Base-by-base conservation (phyloP, 1,140 invertebrate species). In the Drosophila nasuta region DNA sequence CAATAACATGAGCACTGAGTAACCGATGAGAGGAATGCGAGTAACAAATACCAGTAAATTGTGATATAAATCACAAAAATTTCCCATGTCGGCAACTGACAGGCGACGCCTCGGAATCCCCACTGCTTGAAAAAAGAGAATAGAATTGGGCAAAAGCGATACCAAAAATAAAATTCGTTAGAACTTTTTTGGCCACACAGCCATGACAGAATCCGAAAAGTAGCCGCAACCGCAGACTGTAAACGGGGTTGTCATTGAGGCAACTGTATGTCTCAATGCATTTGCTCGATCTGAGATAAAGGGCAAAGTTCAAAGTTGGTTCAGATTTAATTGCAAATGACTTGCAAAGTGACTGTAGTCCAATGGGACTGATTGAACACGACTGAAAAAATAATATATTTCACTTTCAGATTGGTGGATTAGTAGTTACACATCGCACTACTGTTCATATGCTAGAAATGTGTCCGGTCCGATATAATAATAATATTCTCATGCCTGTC, bases 1-100 rank as follows among this genome's bases (percentile, higher is more conserved):
- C 85, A 88, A 89, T 83, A 89, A 80, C 70, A 71, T 52, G 74
- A 79, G 57, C 68, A 35, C 58, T 43, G 41, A 33, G 41, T 17
- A 45, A 48, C 8, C 43, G 3, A 72, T 46, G 60, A 43, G 17
- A 41, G 51, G 49, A 51, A 49, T 48, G 63, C 51, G 67, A 57
- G 56, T 65, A 75, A 81, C 78, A 78, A 86, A 86, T 86, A 83
- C 60, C 59, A 78, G 81, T 81, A 89, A 89, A 88, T 89, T 88
- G 80, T 89, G 85, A 85, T 76, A 88, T 85, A 88, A 88, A 89
- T 88, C 85, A 88, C 74, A 85, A 79, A 80, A 88, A 75, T 79
- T 63, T 59, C 54, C 58, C 62, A 75, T 79, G 67, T 79, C 69
- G 83, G 74, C 65, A 72, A 74, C 62, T 81, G 81, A 89, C 81